Conservation (phyloP, 2,888 invertebrate genomes). For the Drosophila villosipedis region DNA sequence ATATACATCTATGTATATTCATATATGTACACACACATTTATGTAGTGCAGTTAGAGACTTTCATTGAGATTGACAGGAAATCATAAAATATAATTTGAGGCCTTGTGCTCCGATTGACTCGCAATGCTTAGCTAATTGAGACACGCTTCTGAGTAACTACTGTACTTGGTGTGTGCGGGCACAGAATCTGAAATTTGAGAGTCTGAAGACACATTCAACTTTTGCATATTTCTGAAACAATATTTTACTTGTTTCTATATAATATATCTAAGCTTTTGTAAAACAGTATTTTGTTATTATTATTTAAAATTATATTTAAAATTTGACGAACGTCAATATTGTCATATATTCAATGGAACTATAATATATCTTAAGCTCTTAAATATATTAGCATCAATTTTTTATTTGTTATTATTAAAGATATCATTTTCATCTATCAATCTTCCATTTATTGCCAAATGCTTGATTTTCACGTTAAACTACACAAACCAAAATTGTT, state of each 20-base stretch:
- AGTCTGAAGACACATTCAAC: not conserved
- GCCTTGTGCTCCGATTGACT: slow-evolving; percentile 54
- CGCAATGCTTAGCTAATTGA: slow-evolving; percentile 56
- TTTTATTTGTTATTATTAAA: not conserved
- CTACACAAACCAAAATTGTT: not conserved
- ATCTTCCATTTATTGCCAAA: not conserved
- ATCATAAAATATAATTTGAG: slow-evolving; percentile 75
- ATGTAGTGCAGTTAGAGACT: slow-evolving; percentile 51
- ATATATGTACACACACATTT: not conserved
- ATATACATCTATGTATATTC: not conserved
- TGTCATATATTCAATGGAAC: not conserved
- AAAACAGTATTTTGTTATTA: not conserved
- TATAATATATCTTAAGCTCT: not conserved
- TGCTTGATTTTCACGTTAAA: not conserved
- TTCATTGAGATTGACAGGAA: slow-evolving; percentile 77
- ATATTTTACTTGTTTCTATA: not conserved
- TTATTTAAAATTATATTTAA: not conserved
- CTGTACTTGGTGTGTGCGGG: slow-evolving; percentile 15
- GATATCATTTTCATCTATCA: not conserved
- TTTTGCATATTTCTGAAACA: slow-evolving; percentile 1
- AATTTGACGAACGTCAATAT: not conserved
- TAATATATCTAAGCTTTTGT: not conserved
- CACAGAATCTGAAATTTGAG: not conserved
- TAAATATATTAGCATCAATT: not conserved
- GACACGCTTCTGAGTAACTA: slow-evolving; percentile 20